These are phyloP conservation scores for Caretta caretta DNA, from an alignment of 2,113 vertebrate species.

Conservation along the genomic window DNA sequence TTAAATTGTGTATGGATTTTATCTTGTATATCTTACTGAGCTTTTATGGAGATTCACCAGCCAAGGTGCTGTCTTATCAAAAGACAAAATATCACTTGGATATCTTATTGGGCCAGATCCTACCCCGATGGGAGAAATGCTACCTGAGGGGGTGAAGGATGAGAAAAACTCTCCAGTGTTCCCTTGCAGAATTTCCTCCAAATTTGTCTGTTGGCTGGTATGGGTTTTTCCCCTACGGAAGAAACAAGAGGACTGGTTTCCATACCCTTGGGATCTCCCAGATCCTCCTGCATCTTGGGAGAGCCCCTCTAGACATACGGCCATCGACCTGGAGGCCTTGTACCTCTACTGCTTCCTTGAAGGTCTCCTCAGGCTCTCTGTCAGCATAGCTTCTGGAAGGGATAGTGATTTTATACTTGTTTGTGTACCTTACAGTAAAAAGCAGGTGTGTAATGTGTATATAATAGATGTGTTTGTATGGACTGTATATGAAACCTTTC, in stretches of 20 bases:
- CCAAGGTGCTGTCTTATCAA: neutral
- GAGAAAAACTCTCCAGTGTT: neutral
- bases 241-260: neutral
- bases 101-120: neutral
- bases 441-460: neutral
- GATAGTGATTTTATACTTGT: neutral
- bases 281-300: neutral
- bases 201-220: neutral
- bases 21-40: neutral
- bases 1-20: neutral
- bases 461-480: neutral
- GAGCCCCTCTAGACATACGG: neutral
- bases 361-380: neutral
- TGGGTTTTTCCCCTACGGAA: neutral
- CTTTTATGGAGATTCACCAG: neutral
- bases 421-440: neutral
- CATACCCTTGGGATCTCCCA: neutral
- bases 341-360: neutral
- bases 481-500: accelerated
- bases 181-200: neutral
- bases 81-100: neutral
- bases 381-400: neutral
- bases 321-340: neutral
- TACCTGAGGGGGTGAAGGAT: neutral
- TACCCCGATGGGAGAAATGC: neutral